Base-by-base conservation (phyloP, 23 tunicate species). In the Ascidia mentula region DNA sequence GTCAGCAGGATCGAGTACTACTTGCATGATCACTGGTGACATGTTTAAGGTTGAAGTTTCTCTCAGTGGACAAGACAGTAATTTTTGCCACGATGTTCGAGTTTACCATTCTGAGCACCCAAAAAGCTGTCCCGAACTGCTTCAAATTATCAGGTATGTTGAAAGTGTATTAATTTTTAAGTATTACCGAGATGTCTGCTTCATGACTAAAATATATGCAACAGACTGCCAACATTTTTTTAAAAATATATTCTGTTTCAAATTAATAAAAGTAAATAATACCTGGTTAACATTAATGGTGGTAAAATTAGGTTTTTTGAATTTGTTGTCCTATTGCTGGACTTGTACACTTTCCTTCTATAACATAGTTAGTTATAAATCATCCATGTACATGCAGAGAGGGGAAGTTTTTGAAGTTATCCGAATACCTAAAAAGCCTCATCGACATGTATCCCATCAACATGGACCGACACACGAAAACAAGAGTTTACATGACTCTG, bases 371-470 rank as follows among this genome's bases (percentile, higher is more conserved):
- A n/a, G n/a, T n/a, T n/a, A n/a, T n/a, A n/a, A n/a, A n/a, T n/a
- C n/a, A n/a, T 6, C 22, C 13, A 6, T 5, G 22, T 53, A 5
- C 38, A 85, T 69, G 31, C 79, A 91, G 97, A 40, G 74, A 82
- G 28, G 97, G 97, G 40, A 77, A 82, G 26, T 91, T 91, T 77
- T 35, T 91, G 70, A 86, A 86, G 76, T 77, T 91, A 20, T 91
- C 97, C 30, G 59, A 86, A 38, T 86, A 91, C 6, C 39, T 91
- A 5, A 80, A 91, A 82, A 86, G 87, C 31, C 46, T 86, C 1
- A 81, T 77, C 24, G 87, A 86, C 4, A 84, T 91, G 84, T 91
- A 81, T 77, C 84, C 87, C 20, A 73, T 42, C 36, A 61, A 83
- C 0, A 73, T 65, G 75, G 85, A 82, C 40, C 45, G 81, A 31